Conservation (phyloP, 2,113 vertebrate genomes). For the Hyla sarda region DNA sequence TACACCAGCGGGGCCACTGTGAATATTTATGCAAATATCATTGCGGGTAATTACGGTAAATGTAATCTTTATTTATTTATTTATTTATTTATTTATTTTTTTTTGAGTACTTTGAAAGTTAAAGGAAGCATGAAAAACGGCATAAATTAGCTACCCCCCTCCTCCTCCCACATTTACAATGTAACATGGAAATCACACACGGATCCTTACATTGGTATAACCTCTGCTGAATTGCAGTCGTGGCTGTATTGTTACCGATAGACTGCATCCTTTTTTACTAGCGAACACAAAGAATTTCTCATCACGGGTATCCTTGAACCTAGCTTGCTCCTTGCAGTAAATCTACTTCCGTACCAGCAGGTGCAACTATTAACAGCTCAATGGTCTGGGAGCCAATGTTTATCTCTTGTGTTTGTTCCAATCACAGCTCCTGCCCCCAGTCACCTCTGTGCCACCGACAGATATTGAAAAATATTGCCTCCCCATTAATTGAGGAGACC, state of each 20-base stretch:
- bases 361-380: conserved; percentile 74
- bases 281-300: conserved; percentile 82
- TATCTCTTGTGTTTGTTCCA: conserved; percentile 69
- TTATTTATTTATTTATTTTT: too few relatives aligned
- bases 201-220: background rate
- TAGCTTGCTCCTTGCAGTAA: conserved; percentile 76
- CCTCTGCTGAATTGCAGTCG: conserved; percentile 52
- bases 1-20: background rate
- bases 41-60: conserved; percentile 33
- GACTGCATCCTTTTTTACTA: conserved; percentile 73
- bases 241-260: conserved; percentile 55
- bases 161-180: conserved; percentile 5
- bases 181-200: conserved; percentile 31
- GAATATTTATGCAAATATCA: conserved; percentile 29
- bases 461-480: conserved; percentile 73
- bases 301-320: conserved; percentile 85
- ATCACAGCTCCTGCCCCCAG: conserved; percentile 63
- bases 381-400: conserved; percentile 62
- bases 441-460: conserved; percentile 62
- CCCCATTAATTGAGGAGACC: conserved; percentile 73
- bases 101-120: conserved; percentile 29
- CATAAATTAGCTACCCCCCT: conserved; percentile 40
- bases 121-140: conserved; percentile 22
- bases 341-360: conserved; percentile 78
- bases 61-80: conserved; percentile 42